Base-by-base conservation (phyloP, 1,140 invertebrate genomes). In the Papilio dardanus region DNA sequence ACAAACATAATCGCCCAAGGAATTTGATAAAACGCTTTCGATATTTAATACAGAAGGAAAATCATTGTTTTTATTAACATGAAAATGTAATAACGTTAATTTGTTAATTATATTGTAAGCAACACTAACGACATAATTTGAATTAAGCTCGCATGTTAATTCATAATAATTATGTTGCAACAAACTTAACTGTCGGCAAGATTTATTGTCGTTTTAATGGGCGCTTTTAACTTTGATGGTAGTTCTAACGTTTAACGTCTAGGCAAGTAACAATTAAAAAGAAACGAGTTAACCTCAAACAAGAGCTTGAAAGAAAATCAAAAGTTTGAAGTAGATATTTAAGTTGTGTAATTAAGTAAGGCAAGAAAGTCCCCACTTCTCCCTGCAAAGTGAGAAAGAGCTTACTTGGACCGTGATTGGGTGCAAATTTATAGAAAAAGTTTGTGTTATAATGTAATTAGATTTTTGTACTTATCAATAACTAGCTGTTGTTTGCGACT, bases 171-270 rank as follows among this genome's bases (percentile, higher is more conserved):
- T 77, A 76, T 71, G 75, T 80, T 74, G 78, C 80, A 82, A 81
- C 78, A 84, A 85, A 79, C 76, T 82, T 74, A 79, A 77, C 75
- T 82, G 82, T 84, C 82, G 82, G 81, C 79, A 79, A 86, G 81
- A 86, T 87, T 88, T 87, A 88, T 78, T 77, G 71, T 65, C 74
- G 66, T 79, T 87, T 86, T 88, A 88, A 86, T 83, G 79, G 76
- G 75, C 83, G 81, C 84, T 81, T 83, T 85, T 83, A 86, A 87
- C 81, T 84, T 81, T 82, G 77, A 79, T 79, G 77, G 71, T 77
- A 79, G 79, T 83, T 81, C 78, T 77, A 79, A 85, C 85, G 83
- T 79, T 85, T 85, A 85, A 85, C 77, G 74, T 62, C 68, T 33
- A 58, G 42, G 71, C 71, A 54, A 73, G 71, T 73, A 73, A 73